Conservation (phyloP, 1,140 invertebrate genomes). For the Nephila pilipes region DNA sequence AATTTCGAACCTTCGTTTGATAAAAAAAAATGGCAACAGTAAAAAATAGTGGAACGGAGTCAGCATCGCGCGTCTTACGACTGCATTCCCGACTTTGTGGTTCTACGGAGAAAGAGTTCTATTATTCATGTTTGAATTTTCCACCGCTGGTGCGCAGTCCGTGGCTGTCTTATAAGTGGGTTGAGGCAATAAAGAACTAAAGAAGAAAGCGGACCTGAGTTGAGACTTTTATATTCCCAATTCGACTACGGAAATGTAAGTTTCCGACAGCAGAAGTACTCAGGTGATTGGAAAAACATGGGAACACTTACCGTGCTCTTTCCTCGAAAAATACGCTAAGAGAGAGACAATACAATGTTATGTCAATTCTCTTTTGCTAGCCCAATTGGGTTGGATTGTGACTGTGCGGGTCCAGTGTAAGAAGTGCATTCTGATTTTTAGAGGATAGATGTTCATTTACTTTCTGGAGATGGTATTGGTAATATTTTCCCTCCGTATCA, state of each 20-base stretch:
- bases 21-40: background rate
- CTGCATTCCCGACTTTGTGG: background rate
- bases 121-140: conserved; percentile 19
- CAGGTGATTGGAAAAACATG: conserved; percentile 52
- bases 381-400: background rate
- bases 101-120: conserved; percentile 7
- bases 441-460: background rate
- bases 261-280: conserved; percentile 49
- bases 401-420: background rate
- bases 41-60: background rate
- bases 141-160: background rate
- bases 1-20: background rate
- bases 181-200: conserved; percentile 31
- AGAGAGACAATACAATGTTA: conserved; percentile 44
- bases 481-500: no score
- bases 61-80: background rate
- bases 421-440: background rate
- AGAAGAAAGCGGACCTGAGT: background rate
- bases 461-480: no score
- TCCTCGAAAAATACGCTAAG: conserved; percentile 29
- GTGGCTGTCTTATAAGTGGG: conserved; percentile 14
- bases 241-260: conserved; percentile 26
- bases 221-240: conserved; percentile 53
- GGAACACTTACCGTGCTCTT: conserved; percentile 46
- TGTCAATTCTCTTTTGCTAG: conserved; percentile 14